A percentile compares a stretch with the other conserved stretches of the same genome.
These are phyloP conservation scores for Astur gentilis DNA, from an alignment of 2,113 vertebrate genomes.

Conservation along the genomic window DNA sequence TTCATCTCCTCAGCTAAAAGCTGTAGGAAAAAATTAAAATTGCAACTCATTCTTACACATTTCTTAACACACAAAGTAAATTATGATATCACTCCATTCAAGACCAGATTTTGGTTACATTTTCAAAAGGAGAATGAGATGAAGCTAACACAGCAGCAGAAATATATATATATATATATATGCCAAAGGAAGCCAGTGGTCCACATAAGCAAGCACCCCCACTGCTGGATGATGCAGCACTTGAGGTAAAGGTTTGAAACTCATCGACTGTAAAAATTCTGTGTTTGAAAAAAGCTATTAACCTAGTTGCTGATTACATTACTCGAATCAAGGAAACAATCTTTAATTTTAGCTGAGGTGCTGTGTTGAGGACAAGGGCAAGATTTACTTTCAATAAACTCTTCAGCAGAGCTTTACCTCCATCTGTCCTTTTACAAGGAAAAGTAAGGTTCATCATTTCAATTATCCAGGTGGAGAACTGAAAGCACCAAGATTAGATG, in stretches of 20 bases:
- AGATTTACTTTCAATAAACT: neutral
- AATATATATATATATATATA: neutral
- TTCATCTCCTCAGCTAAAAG: neutral
- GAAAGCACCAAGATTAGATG: neutral
- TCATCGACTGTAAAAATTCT: neutral
- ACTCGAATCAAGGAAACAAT: neutral
- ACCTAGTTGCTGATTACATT: neutral
- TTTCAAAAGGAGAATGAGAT: neutral
- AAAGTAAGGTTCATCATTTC: neutral
- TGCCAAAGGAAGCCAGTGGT: neutral
- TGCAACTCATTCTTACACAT: neutral
- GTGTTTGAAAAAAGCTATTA: neutral
- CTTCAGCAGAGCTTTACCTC: neutral
- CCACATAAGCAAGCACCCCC: neutral
- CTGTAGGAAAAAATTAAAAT: neutral
- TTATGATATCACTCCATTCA: neutral
- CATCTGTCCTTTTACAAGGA: neutral
- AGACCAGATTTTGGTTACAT: neutral
- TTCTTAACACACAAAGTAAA: neutral
- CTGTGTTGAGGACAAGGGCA: neutral
- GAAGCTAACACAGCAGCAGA: neutral
- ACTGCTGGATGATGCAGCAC: neutral
- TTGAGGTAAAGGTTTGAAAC: neutral
- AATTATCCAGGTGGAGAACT: neutral
- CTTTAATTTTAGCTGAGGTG: conserved; percentile 7